Evolutionary conservation across 2,797 vertebrate genomes (phyloP).

Genomic region (Propithecus perrieri): DNA sequence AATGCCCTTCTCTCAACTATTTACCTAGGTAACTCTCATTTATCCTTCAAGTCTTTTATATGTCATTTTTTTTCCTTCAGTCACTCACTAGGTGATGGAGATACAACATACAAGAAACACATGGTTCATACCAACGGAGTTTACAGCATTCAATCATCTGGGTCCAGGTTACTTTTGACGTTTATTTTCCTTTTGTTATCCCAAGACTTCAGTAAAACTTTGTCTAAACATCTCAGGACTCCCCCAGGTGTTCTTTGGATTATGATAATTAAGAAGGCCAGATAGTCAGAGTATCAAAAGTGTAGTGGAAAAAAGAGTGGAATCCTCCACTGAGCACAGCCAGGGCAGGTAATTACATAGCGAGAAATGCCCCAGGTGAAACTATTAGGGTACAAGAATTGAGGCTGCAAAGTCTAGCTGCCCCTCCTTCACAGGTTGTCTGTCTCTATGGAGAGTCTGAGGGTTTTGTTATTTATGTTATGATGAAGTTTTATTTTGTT

Average conservation of each 20-base stretch:
- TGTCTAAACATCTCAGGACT: slow-evolving; percentile 1
- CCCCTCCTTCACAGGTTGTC: background rate
- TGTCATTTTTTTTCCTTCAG: background rate
- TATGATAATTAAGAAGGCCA: background rate
- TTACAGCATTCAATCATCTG: background rate
- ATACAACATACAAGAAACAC: background rate
- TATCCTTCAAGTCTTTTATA: background rate
- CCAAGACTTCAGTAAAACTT: slow-evolving; percentile 3
- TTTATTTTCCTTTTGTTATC: background rate
- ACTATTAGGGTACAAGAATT: background rate
- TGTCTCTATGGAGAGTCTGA: background rate
- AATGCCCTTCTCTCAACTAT: background rate
- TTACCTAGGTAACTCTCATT: background rate
- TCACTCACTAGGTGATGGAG: background rate
- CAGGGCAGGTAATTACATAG: background rate
- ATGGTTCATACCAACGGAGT: background rate
- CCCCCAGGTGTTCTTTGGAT: background rate
- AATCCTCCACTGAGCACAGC: background rate
- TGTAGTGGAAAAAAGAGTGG: background rate
- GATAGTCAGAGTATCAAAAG: background rate
- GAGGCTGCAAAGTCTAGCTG: background rate
- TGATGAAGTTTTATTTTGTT: background rate
- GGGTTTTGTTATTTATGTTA: background rate
- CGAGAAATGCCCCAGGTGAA: background rate
- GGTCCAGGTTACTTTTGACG: background rate